Conservation (phyloP, 2,797 vertebrate species). For the Crocodylus rhombifer region DNA sequence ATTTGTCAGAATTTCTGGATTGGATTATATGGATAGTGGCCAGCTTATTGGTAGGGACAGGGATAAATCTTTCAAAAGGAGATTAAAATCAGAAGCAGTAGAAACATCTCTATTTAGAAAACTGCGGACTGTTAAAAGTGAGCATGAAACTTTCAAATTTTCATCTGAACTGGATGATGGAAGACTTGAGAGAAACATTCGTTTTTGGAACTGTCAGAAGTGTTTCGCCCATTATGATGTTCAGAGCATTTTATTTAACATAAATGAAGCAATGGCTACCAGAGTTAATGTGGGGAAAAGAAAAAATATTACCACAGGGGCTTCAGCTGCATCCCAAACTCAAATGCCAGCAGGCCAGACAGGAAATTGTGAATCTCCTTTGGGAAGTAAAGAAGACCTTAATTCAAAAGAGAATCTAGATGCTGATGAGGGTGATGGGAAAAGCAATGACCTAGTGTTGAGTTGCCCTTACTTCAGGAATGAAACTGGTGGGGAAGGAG, state of each 20-base stretch:
- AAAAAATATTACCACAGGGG: slow-evolving; percentile 96
- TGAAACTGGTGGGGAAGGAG: slow-evolving; percentile 95
- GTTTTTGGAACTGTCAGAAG: slow-evolving; percentile 92
- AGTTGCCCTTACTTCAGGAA: slow-evolving; percentile 96
- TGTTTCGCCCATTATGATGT: slow-evolving; percentile 98
- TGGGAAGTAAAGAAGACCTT: slow-evolving; percentile 95
- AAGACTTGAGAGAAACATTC: slow-evolving; percentile 79
- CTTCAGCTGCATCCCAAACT: slow-evolving; percentile 92
- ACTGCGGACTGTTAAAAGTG: slow-evolving; percentile 91
- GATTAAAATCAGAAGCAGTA: slow-evolving; percentile 90
- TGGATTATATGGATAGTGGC: slow-evolving; percentile 90
- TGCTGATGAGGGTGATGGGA: slow-evolving; percentile 94
- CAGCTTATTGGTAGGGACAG: slow-evolving; percentile 87
- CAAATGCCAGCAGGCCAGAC: slow-evolving; percentile 77
- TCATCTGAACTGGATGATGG: slow-evolving; percentile 87
- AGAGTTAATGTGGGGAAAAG: slow-evolving; percentile 89
- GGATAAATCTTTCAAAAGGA: slow-evolving; percentile 92
- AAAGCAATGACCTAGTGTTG: slow-evolving; percentile 91
- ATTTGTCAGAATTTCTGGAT: slow-evolving; percentile 90
- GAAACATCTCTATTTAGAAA: slow-evolving; percentile 94
- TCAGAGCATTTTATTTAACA: slow-evolving; percentile 96
- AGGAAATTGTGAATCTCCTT: slow-evolving; percentile 88
- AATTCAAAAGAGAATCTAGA: slow-evolving; percentile 95
- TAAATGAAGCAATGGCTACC: slow-evolving; percentile 93
- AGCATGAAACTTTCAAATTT: slow-evolving; percentile 90